phyloP scores from a whole-genome alignment of 2,888 invertebrate species.

The Notodonta dromedarius region DNA sequence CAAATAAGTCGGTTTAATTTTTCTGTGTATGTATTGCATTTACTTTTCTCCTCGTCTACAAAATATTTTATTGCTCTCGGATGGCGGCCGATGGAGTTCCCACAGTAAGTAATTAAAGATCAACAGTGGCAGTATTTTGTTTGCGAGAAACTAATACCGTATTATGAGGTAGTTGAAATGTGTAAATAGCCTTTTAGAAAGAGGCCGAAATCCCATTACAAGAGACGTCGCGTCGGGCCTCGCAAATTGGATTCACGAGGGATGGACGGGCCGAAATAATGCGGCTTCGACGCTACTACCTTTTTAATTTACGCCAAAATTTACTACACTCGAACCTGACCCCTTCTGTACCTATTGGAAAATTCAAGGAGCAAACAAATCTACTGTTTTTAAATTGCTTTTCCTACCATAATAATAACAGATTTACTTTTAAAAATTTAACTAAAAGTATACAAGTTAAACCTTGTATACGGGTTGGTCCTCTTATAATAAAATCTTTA shows the following conservation, averaged over 20 bases:
- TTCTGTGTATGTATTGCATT: too few relatives aligned
- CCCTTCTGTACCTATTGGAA: background rate
- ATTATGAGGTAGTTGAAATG: slow-evolving; percentile 51
- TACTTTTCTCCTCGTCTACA: background rate
- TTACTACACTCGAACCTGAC: slow-evolving; percentile 34
- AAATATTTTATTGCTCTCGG: slow-evolving; percentile 2
- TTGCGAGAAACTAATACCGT: slow-evolving; percentile 38
- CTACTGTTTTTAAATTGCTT: too few relatives aligned
- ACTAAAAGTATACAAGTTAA: too few relatives aligned
- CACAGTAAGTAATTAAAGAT: slow-evolving; percentile 26
- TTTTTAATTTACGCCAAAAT: slow-evolving; percentile 63
- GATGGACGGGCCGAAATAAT: slow-evolving; percentile 68
- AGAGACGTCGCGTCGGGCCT: slow-evolving; percentile 59
- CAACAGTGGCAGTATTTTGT: slow-evolving; percentile 25
- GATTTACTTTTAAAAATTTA: too few relatives aligned
- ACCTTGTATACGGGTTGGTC: too few relatives aligned
- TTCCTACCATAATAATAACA: too few relatives aligned
- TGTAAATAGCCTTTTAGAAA: slow-evolving; percentile 69
- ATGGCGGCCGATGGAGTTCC: slow-evolving; percentile 9
- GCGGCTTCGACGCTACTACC: slow-evolving; percentile 55
- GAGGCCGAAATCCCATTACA: slow-evolving; percentile 70
- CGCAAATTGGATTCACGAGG: slow-evolving; percentile 73
- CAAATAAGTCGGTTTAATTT: too few relatives aligned
- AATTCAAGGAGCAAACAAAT: background rate
- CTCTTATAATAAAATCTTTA: too few relatives aligned